Evolutionary conservation across 1,140 invertebrate species (phyloP).

Genomic region (Brachionus manjavacas): DNA sequence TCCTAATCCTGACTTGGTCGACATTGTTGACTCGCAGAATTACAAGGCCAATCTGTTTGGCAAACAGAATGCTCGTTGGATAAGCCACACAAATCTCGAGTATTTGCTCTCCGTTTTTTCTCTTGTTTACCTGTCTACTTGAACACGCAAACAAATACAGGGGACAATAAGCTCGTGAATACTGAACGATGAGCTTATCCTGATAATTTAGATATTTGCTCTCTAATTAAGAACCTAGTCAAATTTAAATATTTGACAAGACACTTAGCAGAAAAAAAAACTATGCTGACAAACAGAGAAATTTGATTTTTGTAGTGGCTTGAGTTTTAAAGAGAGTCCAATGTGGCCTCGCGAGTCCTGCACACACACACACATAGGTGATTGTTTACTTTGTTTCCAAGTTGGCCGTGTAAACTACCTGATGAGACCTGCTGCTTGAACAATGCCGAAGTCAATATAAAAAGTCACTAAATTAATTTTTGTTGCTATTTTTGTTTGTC

Average conservation of each 20-base stretch:
- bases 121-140: constrained; percentile 28
- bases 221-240: constrained; percentile 15
- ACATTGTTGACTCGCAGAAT: background rate
- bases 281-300: background rate
- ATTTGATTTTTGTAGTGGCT: background rate
- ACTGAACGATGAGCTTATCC: background rate
- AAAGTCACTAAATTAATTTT: constrained; percentile 33
- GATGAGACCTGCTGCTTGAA: background rate
- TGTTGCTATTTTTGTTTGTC: background rate
- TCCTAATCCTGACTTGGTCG: background rate
- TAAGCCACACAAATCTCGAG: background rate
- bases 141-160: constrained; percentile 18
- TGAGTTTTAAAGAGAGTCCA: background rate
- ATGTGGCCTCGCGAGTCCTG: background rate
- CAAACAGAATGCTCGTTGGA: background rate
- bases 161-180: background rate
- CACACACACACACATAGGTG: background rate
- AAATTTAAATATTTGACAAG: constrained; percentile 27
- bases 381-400: background rate
- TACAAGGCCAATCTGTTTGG: background rate
- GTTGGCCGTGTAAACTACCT: background rate
- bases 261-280: background rate
- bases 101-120: constrained; percentile 9
- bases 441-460: background rate
- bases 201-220: constrained; percentile 27